Evolutionary conservation across 2,888 invertebrate genomes (phyloP).

Genomic region (Cheilosia vernalis): DNA sequence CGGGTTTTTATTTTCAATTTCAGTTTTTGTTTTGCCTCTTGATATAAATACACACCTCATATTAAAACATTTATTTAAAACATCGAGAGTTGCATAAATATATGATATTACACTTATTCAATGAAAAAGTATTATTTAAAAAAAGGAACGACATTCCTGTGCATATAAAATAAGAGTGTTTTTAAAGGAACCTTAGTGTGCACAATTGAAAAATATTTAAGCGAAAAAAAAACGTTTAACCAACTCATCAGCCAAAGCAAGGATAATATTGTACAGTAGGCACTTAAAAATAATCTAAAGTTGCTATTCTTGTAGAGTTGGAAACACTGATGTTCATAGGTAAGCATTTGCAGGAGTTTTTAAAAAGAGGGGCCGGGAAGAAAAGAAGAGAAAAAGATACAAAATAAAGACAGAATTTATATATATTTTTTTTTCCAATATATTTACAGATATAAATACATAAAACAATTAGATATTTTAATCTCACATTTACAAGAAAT

Average conservation of each 20-base stretch:
- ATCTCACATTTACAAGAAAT: slow-evolving; percentile 37
- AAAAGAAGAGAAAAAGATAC: slow-evolving; percentile 54
- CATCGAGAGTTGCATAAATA: background rate
- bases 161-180: background rate
- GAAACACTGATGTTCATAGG: slow-evolving; percentile 56
- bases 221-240: slow-evolving; percentile 25
- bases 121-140: background rate
- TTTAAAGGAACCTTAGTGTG: background rate
- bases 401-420: slow-evolving; percentile 52
- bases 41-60: background rate
- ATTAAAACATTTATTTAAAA: slow-evolving; percentile 1
- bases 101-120: background rate
- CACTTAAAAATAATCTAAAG: slow-evolving; percentile 11
- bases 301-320: slow-evolving; percentile 53
- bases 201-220: background rate
- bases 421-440: slow-evolving; percentile 29
- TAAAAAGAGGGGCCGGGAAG: slow-evolving; percentile 25
- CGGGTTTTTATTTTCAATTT: background rate
- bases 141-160: background rate
- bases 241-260: background rate
- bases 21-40: too few relatives aligned
- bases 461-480: slow-evolving; percentile 48
- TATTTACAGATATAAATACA: slow-evolving; percentile 68
- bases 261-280: background rate
- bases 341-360: slow-evolving; percentile 53